phyloP scores from a whole-genome alignment of 1,140 invertebrate genomes.

The Drosophila prosaltans region DNA sequence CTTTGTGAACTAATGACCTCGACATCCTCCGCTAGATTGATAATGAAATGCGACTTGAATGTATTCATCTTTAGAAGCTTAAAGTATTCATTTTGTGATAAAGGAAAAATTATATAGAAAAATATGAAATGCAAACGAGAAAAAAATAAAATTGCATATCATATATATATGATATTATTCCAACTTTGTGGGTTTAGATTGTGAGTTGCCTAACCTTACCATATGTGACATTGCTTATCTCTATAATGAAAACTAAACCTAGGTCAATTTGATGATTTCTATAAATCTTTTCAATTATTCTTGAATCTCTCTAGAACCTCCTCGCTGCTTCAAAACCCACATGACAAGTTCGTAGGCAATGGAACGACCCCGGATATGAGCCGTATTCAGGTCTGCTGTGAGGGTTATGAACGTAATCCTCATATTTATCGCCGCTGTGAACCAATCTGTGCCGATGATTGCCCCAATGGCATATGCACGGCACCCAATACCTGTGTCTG shows the following conservation, averaged over 20 bases:
- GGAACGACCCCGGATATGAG: conserved; percentile 86
- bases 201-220: too few species aligned
- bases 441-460: conserved; percentile 85
- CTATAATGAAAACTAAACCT: neutral
- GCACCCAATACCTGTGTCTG: conserved; percentile 86
- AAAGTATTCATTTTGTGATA: too few species aligned
- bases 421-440: conserved; percentile 85
- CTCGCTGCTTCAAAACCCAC: conserved; percentile 80
- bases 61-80: neutral
- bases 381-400: conserved; percentile 86
- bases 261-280: conserved; percentile 14
- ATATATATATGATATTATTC: too few species aligned
- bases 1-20: conserved; percentile 66
- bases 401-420: conserved; percentile 85
- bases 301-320: conserved; percentile 60
- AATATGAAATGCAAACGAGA: conserved; percentile 20
- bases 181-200: too few species aligned
- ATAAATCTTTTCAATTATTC: neutral
- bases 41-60: conserved; percentile 62
- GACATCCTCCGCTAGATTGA: conserved; percentile 69
- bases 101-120: neutral
- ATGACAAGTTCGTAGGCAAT: conserved; percentile 84
- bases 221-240: too few species aligned
- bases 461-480: conserved; percentile 85
- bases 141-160: neutral